A percentile compares a stretch with the other conserved stretches of the same genome.
These are phyloP conservation scores for Isurus oxyrinchus DNA, from an alignment of 2,113 vertebrate species.

Conservation along the genomic window DNA sequence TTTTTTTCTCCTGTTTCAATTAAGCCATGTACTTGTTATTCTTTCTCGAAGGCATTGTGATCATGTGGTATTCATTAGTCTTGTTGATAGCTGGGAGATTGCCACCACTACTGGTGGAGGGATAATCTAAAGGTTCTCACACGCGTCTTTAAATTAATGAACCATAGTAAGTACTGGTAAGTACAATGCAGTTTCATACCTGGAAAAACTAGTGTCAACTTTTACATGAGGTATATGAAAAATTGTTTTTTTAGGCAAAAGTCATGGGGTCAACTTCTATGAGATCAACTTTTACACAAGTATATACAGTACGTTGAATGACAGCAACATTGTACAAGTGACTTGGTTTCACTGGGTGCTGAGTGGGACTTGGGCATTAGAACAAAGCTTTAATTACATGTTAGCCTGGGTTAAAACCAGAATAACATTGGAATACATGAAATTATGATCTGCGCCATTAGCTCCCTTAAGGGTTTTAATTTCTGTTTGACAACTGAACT, in stretches of 20 bases:
- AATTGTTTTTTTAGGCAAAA: too few relatives aligned
- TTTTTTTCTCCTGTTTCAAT: too few relatives aligned
- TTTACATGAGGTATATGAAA: too few relatives aligned
- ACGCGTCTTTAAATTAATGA: background rate
- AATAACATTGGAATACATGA: background rate
- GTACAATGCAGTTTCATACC: too few relatives aligned
- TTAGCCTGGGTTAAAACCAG: background rate
- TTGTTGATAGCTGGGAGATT: too few relatives aligned
- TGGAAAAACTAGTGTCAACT: too few relatives aligned
- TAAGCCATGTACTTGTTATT: too few relatives aligned
- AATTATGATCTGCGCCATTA: background rate
- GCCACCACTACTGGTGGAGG: too few relatives aligned
- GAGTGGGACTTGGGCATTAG: background rate
- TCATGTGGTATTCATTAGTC: too few relatives aligned
- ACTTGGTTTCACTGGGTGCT: background rate
- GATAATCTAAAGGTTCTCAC: background rate
- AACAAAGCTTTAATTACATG: background rate
- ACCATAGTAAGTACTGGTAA: background rate
- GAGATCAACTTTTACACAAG: too few relatives aligned
- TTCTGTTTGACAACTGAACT: background rate
- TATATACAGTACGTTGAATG: background rate
- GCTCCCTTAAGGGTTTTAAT: background rate
- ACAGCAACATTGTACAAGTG: background rate
- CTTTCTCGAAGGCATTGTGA: too few relatives aligned
- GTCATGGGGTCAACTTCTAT: too few relatives aligned